Conservation (phyloP, 2,113 vertebrate genomes). For the Emydocephalus ijimae region DNA sequence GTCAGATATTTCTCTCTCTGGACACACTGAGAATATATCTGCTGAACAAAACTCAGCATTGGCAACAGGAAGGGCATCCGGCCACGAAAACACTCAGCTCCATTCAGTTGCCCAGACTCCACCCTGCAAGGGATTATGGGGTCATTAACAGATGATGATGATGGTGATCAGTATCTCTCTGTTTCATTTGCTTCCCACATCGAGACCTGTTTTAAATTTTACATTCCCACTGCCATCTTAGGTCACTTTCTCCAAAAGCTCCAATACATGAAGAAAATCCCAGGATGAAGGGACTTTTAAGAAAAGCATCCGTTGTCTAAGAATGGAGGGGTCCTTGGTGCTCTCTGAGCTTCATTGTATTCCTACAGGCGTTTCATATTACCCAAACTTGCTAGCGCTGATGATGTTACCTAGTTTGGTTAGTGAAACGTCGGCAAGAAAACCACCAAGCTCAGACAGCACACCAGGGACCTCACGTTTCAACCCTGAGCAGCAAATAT, state of each 20-base stretch:
- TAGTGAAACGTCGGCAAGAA: not conserved
- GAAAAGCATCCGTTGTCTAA: not conserved
- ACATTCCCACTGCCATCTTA: not conserved
- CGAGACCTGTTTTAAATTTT: not conserved
- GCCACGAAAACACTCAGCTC: no score
- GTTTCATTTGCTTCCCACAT: not conserved
- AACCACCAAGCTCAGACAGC: not conserved
- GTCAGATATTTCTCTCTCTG: no score
- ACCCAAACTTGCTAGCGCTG: not conserved
- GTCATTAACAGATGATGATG: no score
- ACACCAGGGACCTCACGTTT: not conserved
- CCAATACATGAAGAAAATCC: not conserved
- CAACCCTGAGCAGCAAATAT: not conserved
- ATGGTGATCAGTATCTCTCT: not conserved
- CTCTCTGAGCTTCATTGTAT: not conserved
- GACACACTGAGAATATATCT: no score
- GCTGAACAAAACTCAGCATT: no score
- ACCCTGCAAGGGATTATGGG: no score
- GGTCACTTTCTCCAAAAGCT: not conserved
- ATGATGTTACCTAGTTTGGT: not conserved
- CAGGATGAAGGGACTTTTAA: not conserved
- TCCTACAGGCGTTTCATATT: not conserved
- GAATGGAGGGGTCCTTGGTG: not conserved
- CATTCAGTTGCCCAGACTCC: no score
- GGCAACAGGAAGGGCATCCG: no score